Percentiles rank a stretch among this genome's conserved stretches.
These are phyloP conservation scores for Periophthalmodon schlosseri DNA, from an alignment of 2,113 vertebrate genomes.

Conservation along the genomic window DNA sequence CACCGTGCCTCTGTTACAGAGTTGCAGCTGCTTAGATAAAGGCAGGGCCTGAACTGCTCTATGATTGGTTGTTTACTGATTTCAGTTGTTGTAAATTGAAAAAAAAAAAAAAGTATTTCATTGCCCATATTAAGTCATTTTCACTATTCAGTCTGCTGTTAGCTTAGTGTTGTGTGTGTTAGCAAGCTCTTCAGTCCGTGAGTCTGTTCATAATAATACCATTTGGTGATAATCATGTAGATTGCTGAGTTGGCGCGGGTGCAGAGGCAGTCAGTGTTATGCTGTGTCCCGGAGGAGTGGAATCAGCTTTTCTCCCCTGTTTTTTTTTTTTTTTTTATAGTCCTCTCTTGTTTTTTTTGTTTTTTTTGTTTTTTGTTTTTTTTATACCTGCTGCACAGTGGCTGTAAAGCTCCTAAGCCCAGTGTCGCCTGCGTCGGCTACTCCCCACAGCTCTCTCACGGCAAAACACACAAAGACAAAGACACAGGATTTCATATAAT, in stretches of 20 bases:
- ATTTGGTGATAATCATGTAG: conserved; percentile 36
- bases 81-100: conserved; percentile 68
- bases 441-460: conserved; percentile 21
- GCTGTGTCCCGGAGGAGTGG: conserved; percentile 58
- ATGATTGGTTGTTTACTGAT: conserved; percentile 48
- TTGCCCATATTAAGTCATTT: neutral
- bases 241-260: conserved; percentile 34
- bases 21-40: too few species aligned
- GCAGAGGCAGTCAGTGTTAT: conserved; percentile 57
- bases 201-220: conserved; percentile 19
- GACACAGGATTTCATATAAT: conserved; percentile 38
- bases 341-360: conserved; percentile 28
- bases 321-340: conserved; percentile 36
- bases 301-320: conserved; percentile 65
- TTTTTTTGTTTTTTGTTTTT: conserved; percentile 36
- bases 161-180: neutral
- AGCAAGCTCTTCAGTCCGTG: neutral
- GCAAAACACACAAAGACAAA: conserved; percentile 44
- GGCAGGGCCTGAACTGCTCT: conserved; percentile 39
- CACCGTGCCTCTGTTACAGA: too few species aligned
- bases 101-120: too few species aligned
- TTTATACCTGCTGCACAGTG: conserved; percentile 58
- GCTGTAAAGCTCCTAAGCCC: conserved; percentile 69
- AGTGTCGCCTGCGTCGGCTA: conserved; percentile 32
- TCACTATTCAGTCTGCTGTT: neutral